phyloP scores from a whole-genome alignment of 2,888 invertebrate genomes.

The Caenorhabditis sulstoni region DNA sequence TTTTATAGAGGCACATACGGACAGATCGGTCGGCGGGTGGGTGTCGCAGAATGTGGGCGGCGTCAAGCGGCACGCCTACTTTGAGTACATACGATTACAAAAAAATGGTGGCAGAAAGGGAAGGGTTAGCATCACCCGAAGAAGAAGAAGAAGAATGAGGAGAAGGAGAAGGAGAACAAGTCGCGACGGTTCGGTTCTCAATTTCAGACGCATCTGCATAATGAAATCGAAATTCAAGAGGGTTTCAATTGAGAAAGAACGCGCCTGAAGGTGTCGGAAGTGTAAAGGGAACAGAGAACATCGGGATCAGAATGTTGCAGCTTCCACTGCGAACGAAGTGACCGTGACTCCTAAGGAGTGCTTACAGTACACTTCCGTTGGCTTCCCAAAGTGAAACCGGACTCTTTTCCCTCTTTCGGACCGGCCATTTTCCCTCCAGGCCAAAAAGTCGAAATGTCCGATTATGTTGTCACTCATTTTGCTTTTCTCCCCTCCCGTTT shows the following conservation, averaged over 20 bases:
- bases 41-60: conserved; percentile 45
- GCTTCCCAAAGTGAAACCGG: conserved; percentile 21
- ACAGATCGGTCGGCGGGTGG: conserved; percentile 23
- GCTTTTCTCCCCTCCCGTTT: conserved; percentile 4
- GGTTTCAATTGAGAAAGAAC: conserved; percentile 47
- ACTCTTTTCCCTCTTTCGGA: conserved; percentile 5
- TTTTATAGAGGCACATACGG: conserved; percentile 56
- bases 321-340: no score
- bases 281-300: conserved; percentile 17
- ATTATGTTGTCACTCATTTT: conserved; percentile 51
- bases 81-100: conserved; percentile 59
- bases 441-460: conserved; percentile 20
- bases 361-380: not conserved
- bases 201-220: conserved; percentile 44
- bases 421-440: conserved; percentile 26
- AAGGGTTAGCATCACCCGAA: conserved; percentile 2
- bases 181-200: conserved; percentile 9
- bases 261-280: conserved; percentile 14
- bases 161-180: conserved; percentile 29
- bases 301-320: conserved; percentile 14
- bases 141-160: no score
- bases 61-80: conserved; percentile 57
- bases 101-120: conserved; percentile 12
- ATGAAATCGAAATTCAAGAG: conserved; percentile 55
- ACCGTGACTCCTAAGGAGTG: no score